Evolutionary conservation across 2,888 invertebrate genomes (phyloP).

Genomic region (Salticus scenicus): DNA sequence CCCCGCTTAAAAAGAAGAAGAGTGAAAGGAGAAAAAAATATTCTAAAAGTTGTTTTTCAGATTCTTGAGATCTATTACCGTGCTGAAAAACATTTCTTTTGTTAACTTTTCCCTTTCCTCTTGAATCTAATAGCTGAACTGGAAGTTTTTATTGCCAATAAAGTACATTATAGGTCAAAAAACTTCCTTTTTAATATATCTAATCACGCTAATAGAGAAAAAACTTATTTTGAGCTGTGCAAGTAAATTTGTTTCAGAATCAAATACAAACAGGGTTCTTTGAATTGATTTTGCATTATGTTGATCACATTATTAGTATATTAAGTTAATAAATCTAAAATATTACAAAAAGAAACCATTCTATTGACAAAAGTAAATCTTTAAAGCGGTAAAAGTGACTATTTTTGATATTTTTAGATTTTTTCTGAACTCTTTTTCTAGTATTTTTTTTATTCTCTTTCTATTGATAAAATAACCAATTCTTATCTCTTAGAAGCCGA

Average conservation of each 20-base stretch:
- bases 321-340: not conserved
- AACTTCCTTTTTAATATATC: not conserved
- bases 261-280: too few species aligned
- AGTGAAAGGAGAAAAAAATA: too few species aligned
- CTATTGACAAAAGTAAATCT: not conserved
- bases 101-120: too few species aligned
- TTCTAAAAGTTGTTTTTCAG: too few species aligned
- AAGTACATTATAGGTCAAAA: not conserved
- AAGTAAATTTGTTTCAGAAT: not conserved
- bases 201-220: not conserved
- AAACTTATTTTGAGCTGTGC: not conserved
- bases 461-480: constrained; percentile 6
- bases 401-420: not conserved
- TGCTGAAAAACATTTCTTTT: too few species aligned
- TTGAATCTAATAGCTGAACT: too few species aligned
- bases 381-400: not conserved
- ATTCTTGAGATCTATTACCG: too few species aligned
- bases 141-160: too few species aligned
- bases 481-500: constrained; percentile 15
- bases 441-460: not conserved
- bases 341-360: not conserved
- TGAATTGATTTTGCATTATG: constrained; percentile 2
- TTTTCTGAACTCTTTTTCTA: not conserved
- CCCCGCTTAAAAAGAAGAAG: too few species aligned
- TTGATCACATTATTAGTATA: not conserved